These are phyloP conservation scores for Haplotaxodon microlepis DNA, from an alignment of 2,113 vertebrate species.

Conservation along the genomic window DNA sequence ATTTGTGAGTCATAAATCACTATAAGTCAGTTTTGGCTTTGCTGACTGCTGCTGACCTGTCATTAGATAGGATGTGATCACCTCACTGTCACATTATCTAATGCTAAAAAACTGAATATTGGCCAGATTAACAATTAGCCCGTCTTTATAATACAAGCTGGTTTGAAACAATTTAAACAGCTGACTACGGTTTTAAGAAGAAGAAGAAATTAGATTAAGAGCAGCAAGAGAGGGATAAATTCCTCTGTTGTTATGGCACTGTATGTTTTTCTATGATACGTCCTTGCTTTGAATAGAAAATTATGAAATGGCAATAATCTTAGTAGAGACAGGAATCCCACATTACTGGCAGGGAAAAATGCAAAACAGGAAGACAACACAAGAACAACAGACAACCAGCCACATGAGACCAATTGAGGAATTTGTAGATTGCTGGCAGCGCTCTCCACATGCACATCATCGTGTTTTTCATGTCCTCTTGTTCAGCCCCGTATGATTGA, in stretches of 20 bases:
- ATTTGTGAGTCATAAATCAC: neutral
- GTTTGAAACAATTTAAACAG: neutral
- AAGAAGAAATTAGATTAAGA: neutral
- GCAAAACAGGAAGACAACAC: constrained; percentile 28
- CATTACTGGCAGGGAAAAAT: neutral
- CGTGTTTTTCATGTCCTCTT: constrained; percentile 28
- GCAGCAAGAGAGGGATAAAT: neutral
- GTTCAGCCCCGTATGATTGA: neutral
- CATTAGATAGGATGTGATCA: neutral
- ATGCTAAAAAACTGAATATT: neutral
- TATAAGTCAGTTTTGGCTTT: neutral
- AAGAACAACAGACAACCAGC: constrained; percentile 23
- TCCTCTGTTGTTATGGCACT: neutral
- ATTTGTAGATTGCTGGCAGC: neutral
- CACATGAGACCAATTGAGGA: constrained; percentile 26
- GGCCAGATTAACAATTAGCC: neutral
- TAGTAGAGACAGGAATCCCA: neutral
- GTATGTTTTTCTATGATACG: neutral
- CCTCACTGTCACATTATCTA: neutral
- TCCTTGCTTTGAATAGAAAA: neutral
- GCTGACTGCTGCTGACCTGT: neutral
- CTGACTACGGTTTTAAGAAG: neutral
- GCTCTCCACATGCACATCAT: neutral
- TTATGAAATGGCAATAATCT: neutral
- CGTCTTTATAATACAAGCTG: neutral